Evolutionary conservation across 2,113 vertebrate genomes (phyloP).

Genomic region (Blennius ocellaris): DNA sequence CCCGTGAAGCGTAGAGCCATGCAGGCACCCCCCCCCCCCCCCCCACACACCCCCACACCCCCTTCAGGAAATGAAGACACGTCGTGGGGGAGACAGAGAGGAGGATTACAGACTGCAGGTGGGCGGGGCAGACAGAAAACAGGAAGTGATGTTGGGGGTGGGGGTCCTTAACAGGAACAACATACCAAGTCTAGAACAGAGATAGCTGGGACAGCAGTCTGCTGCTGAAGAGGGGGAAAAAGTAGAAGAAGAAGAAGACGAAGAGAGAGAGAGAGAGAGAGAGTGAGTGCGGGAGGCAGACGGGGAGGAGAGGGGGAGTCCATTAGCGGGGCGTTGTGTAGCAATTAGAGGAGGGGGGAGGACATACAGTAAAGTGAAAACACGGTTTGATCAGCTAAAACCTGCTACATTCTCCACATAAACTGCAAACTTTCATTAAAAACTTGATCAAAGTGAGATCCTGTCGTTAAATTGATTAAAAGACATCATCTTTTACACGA

Average conservation of each 20-base stretch:
- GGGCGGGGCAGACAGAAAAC: conserved; percentile 77
- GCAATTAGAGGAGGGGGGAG: conserved; percentile 36
- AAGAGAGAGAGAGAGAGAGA: conserved; percentile 57
- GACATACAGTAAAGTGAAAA: conserved; percentile 83
- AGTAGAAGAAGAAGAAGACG: conserved; percentile 73
- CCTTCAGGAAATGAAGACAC: conserved; percentile 54
- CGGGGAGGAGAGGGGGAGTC: conserved; percentile 14
- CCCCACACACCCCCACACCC: conserved; percentile 32
- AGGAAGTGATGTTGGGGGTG: conserved; percentile 83
- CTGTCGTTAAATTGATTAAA: no score
- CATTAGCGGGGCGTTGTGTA: conserved; percentile 19
- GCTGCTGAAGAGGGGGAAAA: conserved; percentile 89
- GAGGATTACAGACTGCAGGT: conserved; percentile 70
- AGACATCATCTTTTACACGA: no score
- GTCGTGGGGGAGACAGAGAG: conserved; percentile 63
- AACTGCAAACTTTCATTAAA: no score
- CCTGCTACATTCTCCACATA: no score
- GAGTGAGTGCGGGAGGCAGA: conserved; percentile 10
- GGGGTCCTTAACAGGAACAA: conserved; percentile 81
- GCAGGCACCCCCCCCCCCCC: conserved; percentile 39
- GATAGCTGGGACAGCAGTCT: conserved; percentile 99
- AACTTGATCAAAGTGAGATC: no score
- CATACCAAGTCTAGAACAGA: conserved; percentile 99
- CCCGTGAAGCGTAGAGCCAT: conserved; percentile 65
- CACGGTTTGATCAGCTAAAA: conserved; percentile 55